phyloP scores from a whole-genome alignment of 2,888 invertebrate genomes.

The Vanessa cardui region DNA sequence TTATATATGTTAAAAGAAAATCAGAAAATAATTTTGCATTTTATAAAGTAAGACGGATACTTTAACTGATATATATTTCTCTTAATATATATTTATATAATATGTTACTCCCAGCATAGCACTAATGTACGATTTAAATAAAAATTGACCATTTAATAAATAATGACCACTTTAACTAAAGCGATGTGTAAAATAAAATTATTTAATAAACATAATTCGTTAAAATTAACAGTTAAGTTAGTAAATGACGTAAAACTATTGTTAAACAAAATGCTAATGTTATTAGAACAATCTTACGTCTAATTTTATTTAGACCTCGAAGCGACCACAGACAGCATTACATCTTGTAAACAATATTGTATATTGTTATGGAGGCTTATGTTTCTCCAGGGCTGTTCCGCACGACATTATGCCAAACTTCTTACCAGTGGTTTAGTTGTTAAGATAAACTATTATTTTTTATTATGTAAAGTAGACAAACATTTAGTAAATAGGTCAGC shows the following conservation, averaged over 20 bases:
- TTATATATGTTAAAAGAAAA: neutral
- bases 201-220: neutral
- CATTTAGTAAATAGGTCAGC: no score
- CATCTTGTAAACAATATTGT: constrained; percentile 1
- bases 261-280: neutral
- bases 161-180: no score
- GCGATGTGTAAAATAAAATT: no score
- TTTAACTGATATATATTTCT: neutral
- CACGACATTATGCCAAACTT: no score
- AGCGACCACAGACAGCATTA: neutral
- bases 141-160: no score
- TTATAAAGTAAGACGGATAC: neutral
- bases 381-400: neutral
- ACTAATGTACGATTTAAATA: neutral
- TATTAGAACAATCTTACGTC: neutral
- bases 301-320: neutral
- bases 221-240: neutral
- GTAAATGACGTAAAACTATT: neutral
- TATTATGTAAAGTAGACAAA: no score
- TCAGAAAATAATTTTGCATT: neutral
- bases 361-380: neutral
- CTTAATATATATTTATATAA: neutral
- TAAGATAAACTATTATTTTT: no score
- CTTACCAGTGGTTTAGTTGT: no score
- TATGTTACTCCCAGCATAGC: neutral